A percentile compares a stretch with the other conserved stretches of the same genome.
Evolutionary conservation across 2,888 invertebrate species (phyloP).

Genomic region (Drosophila quinaria): DNA sequence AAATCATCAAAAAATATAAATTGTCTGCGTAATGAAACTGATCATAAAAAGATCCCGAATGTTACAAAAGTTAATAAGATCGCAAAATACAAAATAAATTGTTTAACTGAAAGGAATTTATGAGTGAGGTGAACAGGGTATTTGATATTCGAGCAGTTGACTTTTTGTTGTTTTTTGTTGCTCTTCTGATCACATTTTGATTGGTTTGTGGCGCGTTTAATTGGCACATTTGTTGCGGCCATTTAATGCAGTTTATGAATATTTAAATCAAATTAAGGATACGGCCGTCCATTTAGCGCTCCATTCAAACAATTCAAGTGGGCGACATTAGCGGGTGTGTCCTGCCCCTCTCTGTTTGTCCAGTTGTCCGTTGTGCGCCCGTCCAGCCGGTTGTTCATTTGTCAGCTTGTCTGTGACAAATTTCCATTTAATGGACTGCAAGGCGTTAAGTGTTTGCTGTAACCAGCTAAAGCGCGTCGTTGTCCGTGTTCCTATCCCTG

Average conservation of each 20-base stretch:
- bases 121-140: slow-evolving; percentile 14
- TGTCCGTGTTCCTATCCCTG: neutral
- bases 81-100: too few species aligned
- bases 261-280: slow-evolving; percentile 80
- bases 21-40: too few species aligned
- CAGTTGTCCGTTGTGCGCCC: slow-evolving; percentile 23
- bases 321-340: slow-evolving; percentile 5
- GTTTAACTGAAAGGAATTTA: too few species aligned
- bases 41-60: too few species aligned
- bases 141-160: neutral
- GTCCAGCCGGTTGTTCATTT: slow-evolving; percentile 42
- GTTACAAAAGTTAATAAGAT: too few species aligned
- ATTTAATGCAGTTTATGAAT: slow-evolving; percentile 81
- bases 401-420: slow-evolving; percentile 62
- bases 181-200: slow-evolving; percentile 37
- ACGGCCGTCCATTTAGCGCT: slow-evolving; percentile 67
- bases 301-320: slow-evolving; percentile 46
- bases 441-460: slow-evolving; percentile 79
- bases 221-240: slow-evolving; percentile 73
- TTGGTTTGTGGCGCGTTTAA: slow-evolving; percentile 63
- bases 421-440: slow-evolving; percentile 80
- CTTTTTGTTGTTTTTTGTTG: neutral
- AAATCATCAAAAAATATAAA: too few species aligned
- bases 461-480: slow-evolving; percentile 63
- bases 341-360: slow-evolving; percentile 6